Conservation (phyloP, 2,888 invertebrate genomes). For the Meghimatium bilineatum region DNA sequence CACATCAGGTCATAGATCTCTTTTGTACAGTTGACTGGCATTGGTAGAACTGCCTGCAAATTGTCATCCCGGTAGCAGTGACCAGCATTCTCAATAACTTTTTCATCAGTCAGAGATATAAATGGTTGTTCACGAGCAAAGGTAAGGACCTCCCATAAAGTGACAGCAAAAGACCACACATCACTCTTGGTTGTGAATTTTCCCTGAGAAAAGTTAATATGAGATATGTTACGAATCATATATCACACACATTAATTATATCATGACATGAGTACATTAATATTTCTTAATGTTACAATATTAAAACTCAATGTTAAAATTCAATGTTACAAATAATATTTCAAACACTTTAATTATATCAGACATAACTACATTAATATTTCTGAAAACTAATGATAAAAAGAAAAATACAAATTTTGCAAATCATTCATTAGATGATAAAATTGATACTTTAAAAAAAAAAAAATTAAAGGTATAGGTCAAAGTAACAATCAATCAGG, state of each 20-base stretch:
- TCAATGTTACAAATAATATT: too few relatives aligned
- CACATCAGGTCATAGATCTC: conserved; percentile 94
- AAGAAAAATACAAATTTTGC: too few relatives aligned
- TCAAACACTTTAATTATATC: too few relatives aligned
- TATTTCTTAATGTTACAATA: too few relatives aligned
- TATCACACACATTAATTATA: neutral
- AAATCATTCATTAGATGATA: too few relatives aligned
- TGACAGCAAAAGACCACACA: conserved; percentile 93
- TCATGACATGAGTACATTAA: too few relatives aligned
- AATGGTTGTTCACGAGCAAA: conserved; percentile 87
- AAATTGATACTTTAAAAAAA: too few relatives aligned
- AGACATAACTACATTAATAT: too few relatives aligned
- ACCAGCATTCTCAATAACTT: conserved; percentile 88
- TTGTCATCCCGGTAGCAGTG: conserved; percentile 86
- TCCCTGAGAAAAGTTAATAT: conserved; percentile 81
- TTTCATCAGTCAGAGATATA: conserved; percentile 85
- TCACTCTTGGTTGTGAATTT: conserved; percentile 91
- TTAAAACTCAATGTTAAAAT: too few relatives aligned
- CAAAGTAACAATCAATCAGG: too few relatives aligned
- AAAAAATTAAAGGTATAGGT: too few relatives aligned
- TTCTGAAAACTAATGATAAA: too few relatives aligned
- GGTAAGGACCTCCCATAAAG: conserved; percentile 90
- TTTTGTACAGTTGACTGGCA: conserved; percentile 87
- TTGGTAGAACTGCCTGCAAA: conserved; percentile 81
- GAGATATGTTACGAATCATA: neutral